Percentiles rank a stretch among this genome's conserved stretches.
Conservation (phyloP, 2,113 vertebrate genomes). For the Leptocoma aspasia region DNA sequence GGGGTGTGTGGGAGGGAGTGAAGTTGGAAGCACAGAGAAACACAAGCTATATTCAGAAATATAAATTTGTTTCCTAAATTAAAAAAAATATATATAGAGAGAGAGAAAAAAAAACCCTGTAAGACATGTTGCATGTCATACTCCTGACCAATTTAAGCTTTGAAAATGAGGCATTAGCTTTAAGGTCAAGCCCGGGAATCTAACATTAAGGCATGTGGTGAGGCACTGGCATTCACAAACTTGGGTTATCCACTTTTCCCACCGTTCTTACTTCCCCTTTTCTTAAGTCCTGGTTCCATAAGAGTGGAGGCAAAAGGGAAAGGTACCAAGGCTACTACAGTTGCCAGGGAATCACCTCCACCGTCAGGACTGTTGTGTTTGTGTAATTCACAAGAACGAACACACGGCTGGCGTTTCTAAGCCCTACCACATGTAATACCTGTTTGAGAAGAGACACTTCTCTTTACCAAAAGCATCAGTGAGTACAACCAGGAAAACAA, state of each 20-base stretch:
- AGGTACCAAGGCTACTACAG: neutral
- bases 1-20: fast-evolving
- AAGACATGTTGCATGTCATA: neutral
- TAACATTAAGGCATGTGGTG: neutral
- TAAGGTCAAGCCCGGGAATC: neutral
- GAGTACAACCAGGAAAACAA: neutral
- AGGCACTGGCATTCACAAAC: neutral
- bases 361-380: neutral
- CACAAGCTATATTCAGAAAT: neutral
- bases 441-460: neutral
- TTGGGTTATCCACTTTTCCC: neutral
- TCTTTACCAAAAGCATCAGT: neutral
- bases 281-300: neutral
- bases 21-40: neutral
- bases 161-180: neutral
- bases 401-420: neutral
- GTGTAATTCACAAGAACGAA: neutral
- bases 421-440: neutral
- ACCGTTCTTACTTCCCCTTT: neutral
- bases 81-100: neutral
- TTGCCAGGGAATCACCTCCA: neutral
- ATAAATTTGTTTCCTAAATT: neutral
- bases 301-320: too few species aligned
- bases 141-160: neutral
- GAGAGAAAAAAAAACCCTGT: fast-evolving